These are phyloP conservation scores for Conopomorpha cramerella DNA, from an alignment of 1,140 invertebrate genomes.

Conservation along the genomic window DNA sequence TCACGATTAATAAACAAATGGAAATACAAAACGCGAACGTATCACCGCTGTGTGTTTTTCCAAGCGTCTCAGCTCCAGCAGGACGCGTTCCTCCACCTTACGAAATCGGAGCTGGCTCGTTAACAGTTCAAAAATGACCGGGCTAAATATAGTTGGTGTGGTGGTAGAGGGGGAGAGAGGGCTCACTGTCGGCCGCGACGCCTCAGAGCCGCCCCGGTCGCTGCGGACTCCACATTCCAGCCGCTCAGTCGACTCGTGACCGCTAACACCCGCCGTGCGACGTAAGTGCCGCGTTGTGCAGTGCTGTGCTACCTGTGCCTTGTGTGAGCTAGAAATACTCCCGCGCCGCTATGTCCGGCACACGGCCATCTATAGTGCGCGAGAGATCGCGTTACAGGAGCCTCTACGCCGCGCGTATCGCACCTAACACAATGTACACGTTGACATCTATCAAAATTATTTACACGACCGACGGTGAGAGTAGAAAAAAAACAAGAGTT, in stretches of 20 bases:
- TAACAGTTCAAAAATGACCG: slow-evolving; percentile 39
- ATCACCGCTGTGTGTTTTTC: too few relatives aligned
- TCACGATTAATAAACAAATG: too few relatives aligned
- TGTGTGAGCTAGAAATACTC: background rate
- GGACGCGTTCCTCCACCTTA: too few relatives aligned
- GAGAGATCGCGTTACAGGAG: slow-evolving; percentile 49
- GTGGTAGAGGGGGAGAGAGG: slow-evolving; percentile 10
- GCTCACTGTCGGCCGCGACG: slow-evolving; percentile 9
- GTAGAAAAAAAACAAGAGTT: too few relatives aligned
- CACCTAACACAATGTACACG: too few relatives aligned
- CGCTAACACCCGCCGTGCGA: slow-evolving; percentile 51
- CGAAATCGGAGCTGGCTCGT: slow-evolving; percentile 8
- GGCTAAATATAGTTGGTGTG: slow-evolving; percentile 35
- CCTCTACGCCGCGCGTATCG: slow-evolving; percentile 13
- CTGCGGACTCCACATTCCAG: slow-evolving; percentile 60
- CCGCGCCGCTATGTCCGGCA: slow-evolving; percentile 2
- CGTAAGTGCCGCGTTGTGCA: slow-evolving; percentile 46
- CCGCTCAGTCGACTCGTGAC: slow-evolving; percentile 41
- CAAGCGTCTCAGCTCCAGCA: too few relatives aligned
- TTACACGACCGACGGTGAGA: too few relatives aligned
- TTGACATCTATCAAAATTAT: too few relatives aligned
- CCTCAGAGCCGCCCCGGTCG: slow-evolving; percentile 54
- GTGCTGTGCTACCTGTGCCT: slow-evolving; percentile 20
- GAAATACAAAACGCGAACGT: too few relatives aligned
- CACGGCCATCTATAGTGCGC: slow-evolving; percentile 36